Conservation (phyloP, 2,797 vertebrate species). For the Anabacerthia variegaticeps region DNA sequence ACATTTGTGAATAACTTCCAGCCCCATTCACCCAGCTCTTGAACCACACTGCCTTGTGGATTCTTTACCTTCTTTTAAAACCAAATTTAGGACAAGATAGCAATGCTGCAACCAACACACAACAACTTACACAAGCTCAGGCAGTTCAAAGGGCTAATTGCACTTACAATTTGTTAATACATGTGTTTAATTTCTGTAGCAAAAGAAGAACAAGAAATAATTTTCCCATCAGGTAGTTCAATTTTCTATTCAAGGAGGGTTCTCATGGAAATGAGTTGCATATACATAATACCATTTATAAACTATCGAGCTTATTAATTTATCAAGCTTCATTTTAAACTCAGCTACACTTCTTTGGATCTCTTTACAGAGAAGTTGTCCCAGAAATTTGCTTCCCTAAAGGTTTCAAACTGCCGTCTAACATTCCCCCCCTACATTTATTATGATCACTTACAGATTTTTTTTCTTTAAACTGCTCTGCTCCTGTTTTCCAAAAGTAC, state of each 20-base stretch:
- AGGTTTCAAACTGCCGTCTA: neutral
- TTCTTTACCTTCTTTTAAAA: neutral
- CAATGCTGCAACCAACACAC: neutral
- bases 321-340: neutral
- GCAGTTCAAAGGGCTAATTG: neutral
- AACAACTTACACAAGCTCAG: neutral
- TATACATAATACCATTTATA: neutral
- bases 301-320: neutral
- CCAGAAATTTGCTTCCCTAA: neutral
- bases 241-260: neutral
- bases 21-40: neutral
- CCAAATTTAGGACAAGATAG: neutral
- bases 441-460: neutral
- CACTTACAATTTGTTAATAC: neutral
- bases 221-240: neutral
- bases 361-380: neutral
- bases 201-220: neutral
- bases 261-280: conserved; percentile 3
- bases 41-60: neutral
- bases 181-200: neutral
- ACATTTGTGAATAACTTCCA: neutral
- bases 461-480: neutral
- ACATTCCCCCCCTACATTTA: neutral
- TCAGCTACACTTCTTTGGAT: neutral
- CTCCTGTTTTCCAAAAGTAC: neutral